Base-by-base conservation (phyloP, 2,888 invertebrate species). In the Sphinx pinastri region DNA sequence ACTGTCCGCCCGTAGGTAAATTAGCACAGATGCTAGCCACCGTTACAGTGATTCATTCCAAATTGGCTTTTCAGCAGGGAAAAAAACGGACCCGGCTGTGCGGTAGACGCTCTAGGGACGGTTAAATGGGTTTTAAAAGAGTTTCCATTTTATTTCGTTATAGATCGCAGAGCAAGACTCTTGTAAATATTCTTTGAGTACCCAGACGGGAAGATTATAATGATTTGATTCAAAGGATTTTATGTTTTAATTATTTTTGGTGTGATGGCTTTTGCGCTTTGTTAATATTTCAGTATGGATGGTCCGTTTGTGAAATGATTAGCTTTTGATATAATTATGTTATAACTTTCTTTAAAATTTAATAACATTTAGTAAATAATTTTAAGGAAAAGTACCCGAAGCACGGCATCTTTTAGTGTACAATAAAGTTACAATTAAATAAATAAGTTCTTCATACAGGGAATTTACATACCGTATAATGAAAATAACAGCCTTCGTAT, bases 1-100 rank as follows among this genome's bases (percentile, higher is more conserved):
- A 92, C 92, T 94, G 94, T 93, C 93, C 91, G 85, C 89, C 88
- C 91, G 92, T 93, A 93, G 94, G 94, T 94, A 94, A 94, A 94
- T 94, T 94, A 94, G 94, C 94, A 91, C 94, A 94, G 93, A 94
- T 94, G 94, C 90, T 93, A 86, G 89, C 91, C 88, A 88, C 91
- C 89, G 92, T 92, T 91, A 89, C 93, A 87, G 91, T 94, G 94
- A 94, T 94, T 94, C 93, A 94, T 94, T 94, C 88, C 90, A 93
- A 94, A 94, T 94, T 94, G 93, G 93, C 92, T 93, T 92, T 93
- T 91, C 92, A 92, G 89, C 88, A 88, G 83, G 82, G 85, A 89
- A 92, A 93, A n/a, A 93, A 91, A 88, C 84, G 81, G 76, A 76
- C 80, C 83, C 79, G 77, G 81, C 83, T 84, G 82, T 90, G 90